Evolutionary conservation across 2,797 vertebrate species (phyloP), one percentile per base, ranked within the genome.

Genomic region (Pseudomugil gertrudae): DNA sequence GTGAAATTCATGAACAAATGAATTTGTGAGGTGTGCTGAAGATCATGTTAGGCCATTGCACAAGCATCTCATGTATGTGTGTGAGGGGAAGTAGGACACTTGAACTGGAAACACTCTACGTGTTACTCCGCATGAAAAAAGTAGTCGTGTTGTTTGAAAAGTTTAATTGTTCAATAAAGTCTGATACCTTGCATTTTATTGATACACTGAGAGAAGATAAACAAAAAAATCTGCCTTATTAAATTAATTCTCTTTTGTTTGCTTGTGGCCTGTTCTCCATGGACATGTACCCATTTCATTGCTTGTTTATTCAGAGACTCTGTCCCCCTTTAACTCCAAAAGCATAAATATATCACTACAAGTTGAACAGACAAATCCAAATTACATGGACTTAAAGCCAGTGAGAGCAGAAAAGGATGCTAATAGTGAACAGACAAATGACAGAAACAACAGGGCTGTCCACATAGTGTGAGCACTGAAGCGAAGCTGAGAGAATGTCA

Each of bases 381-480:
- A 72, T 64, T 50, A 26, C 54, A 64, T 13, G 32, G 66, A 78
- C 79, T 69, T 54, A 43, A 47, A 76, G 84, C 72, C 74, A 79
- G 73, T 56, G 36, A 66, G 53, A 59, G 67, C 17, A 54, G 27
- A 55, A 43, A 55, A 33, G 70, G 84, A 89, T 89, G 89, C 88
- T 91, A 91, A 90, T 86, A 87, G 86, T 84, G 86, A 89, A 80
- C 69, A 74, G 84, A 85, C 81, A 89, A 90, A 91, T 87, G 84
- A 88, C 86, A 87, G 83, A 89, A 91, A 89, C 84, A 85, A 79
- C 81, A 73, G 82, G 26, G 48, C 47, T 45, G 76, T 87, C 82
- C 82, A 75, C 81, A 80, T 57, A 64, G 84, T 78, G 88, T 38
- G 79, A 62, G 86, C 79, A 66, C 61, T 53, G 84, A 72, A 88